Conservation (phyloP, 2,113 vertebrate genomes). For the Trematomus loennbergii region DNA sequence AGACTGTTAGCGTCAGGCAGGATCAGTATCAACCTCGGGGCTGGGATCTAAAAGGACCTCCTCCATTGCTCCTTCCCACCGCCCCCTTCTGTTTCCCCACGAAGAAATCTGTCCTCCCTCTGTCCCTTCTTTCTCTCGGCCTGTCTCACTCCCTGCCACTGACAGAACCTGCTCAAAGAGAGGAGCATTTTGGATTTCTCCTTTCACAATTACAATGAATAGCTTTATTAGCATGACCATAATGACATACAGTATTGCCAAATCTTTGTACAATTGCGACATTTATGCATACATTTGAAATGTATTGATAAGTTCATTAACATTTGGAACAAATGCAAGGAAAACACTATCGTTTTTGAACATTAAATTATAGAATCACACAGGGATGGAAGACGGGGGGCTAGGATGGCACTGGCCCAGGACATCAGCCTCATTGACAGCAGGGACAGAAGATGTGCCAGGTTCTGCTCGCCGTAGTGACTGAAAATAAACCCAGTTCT, state of each 20-base stretch:
- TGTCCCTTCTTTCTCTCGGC: conserved; percentile 19
- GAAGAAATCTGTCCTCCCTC: conserved; percentile 38
- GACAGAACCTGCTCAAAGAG: conserved; percentile 53
- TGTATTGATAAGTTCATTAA: no score
- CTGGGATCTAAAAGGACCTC: conserved; percentile 48
- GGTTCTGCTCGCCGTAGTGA: conserved; percentile 42
- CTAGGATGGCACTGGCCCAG: conserved; percentile 61
- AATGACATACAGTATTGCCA: conserved; percentile 18
- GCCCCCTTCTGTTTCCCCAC: conserved; percentile 32
- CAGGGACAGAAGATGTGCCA: conserved; percentile 63
- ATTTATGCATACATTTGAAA: no score
- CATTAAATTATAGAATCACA: not conserved
- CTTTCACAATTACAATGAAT: not conserved
- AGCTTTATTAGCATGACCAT: not conserved
- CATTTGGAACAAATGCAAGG: no score
- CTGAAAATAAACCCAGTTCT: conserved; percentile 52
- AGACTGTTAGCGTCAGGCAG: conserved; percentile 63
- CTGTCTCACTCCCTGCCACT: conserved; percentile 41
- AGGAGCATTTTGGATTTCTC: conserved; percentile 40
- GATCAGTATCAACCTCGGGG: conserved; percentile 55
- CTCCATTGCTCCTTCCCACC: conserved; percentile 15
- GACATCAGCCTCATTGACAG: conserved; percentile 59
- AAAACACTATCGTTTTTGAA: no score
- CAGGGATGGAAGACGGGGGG: not conserved
- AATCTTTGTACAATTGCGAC: conserved; percentile 8